Evolutionary conservation across 2,797 vertebrate species (phyloP).

Genomic region (Selene dorsalis): DNA sequence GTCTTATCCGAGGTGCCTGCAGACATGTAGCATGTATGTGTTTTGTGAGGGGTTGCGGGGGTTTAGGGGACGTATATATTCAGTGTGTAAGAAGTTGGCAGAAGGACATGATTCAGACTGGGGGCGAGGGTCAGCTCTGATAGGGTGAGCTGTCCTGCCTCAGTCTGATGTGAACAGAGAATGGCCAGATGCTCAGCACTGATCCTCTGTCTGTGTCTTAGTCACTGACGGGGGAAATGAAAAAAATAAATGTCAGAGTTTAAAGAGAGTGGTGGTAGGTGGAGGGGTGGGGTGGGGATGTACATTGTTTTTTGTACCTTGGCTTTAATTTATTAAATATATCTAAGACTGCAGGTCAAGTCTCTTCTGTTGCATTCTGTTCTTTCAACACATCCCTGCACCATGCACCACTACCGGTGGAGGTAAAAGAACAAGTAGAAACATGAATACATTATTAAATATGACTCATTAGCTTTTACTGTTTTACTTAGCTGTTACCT

Average conservation of each 20-base stretch:
- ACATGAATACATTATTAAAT: neutral
- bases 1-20: conserved; percentile 84
- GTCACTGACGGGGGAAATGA: conserved; percentile 55
- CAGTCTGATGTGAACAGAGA: conserved; percentile 43
- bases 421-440: neutral
- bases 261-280: conserved; percentile 50
- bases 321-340: conserved; percentile 93
- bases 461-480: no score
- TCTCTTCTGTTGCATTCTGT: conserved; percentile 28
- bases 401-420: neutral
- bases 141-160: conserved; percentile 33
- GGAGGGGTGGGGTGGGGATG: conserved; percentile 67
- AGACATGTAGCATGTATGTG: conserved; percentile 89
- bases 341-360: conserved; percentile 81
- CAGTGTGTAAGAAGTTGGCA: conserved; percentile 44
- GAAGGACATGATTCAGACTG: conserved; percentile 22
- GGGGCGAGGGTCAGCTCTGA: conserved; percentile 18
- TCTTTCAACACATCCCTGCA: conserved; percentile 3
- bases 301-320: conserved; percentile 88
- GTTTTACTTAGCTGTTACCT: neutral
- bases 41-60: conserved; percentile 54
- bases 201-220: conserved; percentile 48
- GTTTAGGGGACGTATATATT: conserved; percentile 48
- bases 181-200: conserved; percentile 47
- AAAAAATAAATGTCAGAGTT: conserved; percentile 65